Evolutionary conservation across 2,113 vertebrate genomes (phyloP).

Genomic region (Speoplatyrhinus poulsoni): DNA sequence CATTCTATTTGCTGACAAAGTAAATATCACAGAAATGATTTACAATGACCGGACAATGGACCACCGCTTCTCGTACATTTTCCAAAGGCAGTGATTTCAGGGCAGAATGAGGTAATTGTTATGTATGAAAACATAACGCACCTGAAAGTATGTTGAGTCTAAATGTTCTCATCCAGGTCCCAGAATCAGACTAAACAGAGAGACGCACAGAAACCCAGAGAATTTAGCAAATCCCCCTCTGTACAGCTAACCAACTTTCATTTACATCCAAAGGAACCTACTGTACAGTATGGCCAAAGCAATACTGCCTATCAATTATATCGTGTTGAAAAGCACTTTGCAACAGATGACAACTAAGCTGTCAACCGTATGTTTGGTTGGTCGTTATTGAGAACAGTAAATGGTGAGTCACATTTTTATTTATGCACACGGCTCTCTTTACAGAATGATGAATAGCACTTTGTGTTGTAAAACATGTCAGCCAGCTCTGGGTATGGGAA

Average conservation of each 20-base stretch:
- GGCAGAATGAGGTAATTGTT: slow-evolving; percentile 36
- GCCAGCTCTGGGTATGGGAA: slow-evolving; percentile 29
- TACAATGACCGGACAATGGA: not conserved
- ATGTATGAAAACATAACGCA: slow-evolving; percentile 42
- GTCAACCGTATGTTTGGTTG: not conserved
- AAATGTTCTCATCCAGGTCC: slow-evolving; percentile 45
- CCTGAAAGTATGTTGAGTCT: slow-evolving; percentile 53
- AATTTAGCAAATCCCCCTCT: not conserved
- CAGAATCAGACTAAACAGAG: slow-evolving; percentile 62
- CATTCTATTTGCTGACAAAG: not conserved
- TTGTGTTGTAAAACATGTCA: slow-evolving; percentile 29
- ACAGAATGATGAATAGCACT: slow-evolving; percentile 26
- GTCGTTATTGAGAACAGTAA: slow-evolving; percentile 15
- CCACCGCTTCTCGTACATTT: slow-evolving; percentile 9
- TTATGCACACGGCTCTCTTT: slow-evolving; percentile 13
- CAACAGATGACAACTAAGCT: not conserved
- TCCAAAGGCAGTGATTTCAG: slow-evolving; percentile 16
- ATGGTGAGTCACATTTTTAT: not conserved
- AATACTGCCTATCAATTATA: not conserved
- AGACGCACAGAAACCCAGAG: slow-evolving; percentile 18
- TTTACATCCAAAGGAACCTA: not conserved
- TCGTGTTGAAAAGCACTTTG: not conserved
- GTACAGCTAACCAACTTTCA: not conserved
- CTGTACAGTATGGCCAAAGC: not conserved
- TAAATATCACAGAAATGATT: slow-evolving; percentile 3